Evolutionary conservation across 2,113 vertebrate genomes (phyloP).

Genomic region (Prolemur simus): DNA sequence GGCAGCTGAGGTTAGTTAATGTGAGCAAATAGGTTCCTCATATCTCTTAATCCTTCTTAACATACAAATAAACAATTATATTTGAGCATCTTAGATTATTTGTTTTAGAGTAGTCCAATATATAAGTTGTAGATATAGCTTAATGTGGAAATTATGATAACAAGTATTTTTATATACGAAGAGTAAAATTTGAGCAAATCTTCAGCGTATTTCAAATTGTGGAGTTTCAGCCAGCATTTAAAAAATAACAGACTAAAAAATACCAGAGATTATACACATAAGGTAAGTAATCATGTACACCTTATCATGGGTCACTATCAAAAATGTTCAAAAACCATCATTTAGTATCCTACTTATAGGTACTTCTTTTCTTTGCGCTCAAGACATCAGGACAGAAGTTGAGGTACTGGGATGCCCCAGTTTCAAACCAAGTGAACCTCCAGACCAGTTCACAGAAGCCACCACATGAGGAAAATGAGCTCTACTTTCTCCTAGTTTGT

Average conservation of each 20-base stretch:
- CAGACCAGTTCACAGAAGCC: background rate
- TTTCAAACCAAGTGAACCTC: background rate
- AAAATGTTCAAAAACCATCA: background rate
- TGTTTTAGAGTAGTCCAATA: background rate
- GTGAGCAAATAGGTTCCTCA: background rate
- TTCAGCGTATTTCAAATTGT: background rate
- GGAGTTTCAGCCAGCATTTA: background rate
- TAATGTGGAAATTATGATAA: background rate
- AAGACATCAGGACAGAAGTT: background rate
- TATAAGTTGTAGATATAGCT: background rate
- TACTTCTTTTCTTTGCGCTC: background rate
- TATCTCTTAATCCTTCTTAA: background rate
- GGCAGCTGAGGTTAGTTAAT: constrained; percentile 89
- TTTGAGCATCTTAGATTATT: background rate
- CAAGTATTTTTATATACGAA: background rate
- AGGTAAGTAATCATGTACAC: background rate
- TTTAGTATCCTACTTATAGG: background rate
- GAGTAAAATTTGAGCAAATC: constrained; percentile 18
- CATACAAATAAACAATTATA: background rate
- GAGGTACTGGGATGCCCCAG: background rate
- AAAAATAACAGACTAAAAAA: background rate
- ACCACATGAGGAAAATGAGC: background rate
- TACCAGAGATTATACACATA: background rate
- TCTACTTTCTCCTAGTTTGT: background rate
- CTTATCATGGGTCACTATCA: background rate